Evolutionary conservation across 2,888 invertebrate species (phyloP), one percentile per base, ranked within the genome.

Genomic region (Eurois occulta): DNA sequence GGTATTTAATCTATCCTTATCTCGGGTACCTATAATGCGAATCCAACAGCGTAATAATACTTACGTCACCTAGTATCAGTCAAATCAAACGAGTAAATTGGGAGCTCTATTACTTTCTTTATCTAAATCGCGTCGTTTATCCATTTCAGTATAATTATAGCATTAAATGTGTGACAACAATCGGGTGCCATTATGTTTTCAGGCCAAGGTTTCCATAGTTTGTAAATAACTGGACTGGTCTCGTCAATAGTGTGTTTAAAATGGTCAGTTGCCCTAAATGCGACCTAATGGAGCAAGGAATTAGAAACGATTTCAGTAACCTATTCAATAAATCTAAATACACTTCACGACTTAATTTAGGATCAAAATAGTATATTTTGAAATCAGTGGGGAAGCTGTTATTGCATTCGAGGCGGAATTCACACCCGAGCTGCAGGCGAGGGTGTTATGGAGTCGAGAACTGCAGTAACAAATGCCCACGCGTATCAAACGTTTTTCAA

Each of bases 121-220:
- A 41, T 16, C 10, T 7, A 35, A 16, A 46, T 69, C 21, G 10
- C 16, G 7, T 32, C 2, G 28, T 24, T 58, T 70, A n/a, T 21
- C 38, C 11, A 38, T 43, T 35, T 8, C 5, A 69, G 24, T 43
- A 35, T 35, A 35, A 69, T 48, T 69, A 41, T 65, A 75, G 28
- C 8, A 24, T 35, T 38, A 73, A 68, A 74, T 46, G 35, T 79
- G 74, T 73, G 46, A 38, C 28, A 55, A 38, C 4, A 77, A 67
- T 67, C 4, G 67, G 60, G 28, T 16, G 77, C 62, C 1, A 68
- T 81, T 35, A 65, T 52, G 82, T 52, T 69, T 72, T 52, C 21
- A 69, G 60, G 58, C 32, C 82, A 81, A 78, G 82, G 81, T 71
- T 66, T 24, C 4, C 8, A 60, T 60, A 70, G 35, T 65, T 69